Evolutionary conservation across 2,797 vertebrate genomes (phyloP).

Genomic region (Catostomus latipinnis): DNA sequence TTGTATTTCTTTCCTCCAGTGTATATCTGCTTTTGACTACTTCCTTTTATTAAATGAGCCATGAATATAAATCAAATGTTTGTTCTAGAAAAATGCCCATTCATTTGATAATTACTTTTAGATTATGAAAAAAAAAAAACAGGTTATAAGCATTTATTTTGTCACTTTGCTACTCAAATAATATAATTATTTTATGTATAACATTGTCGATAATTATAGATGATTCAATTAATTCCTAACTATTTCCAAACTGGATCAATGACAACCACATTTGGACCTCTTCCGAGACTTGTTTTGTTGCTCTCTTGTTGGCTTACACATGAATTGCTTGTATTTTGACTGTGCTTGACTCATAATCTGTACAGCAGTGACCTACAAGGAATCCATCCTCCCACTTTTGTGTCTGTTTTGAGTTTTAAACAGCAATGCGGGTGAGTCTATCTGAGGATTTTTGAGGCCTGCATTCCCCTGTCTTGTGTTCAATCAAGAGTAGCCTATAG

Average conservation of each 20-base stretch:
- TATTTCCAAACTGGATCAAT: background rate
- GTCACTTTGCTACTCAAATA: no score
- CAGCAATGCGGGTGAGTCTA: background rate
- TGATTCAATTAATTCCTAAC: background rate
- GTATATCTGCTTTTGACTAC: background rate
- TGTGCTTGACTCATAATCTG: slow-evolving; percentile 44
- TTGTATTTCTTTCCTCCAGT: background rate
- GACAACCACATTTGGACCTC: slow-evolving; percentile 8
- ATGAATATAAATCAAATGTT: no score
- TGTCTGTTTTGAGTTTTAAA: slow-evolving; percentile 6
- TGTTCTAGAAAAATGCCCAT: no score
- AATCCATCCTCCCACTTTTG: background rate
- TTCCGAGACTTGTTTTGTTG: slow-evolving; percentile 38
- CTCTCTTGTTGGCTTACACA: background rate
- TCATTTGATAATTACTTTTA: no score
- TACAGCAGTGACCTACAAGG: slow-evolving; percentile 19
- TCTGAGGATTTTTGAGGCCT: background rate
- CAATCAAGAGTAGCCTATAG: background rate
- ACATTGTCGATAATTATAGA: no score
- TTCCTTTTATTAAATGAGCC: no score
- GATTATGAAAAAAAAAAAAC: no score
- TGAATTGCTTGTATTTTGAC: slow-evolving; percentile 30
- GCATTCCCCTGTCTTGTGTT: background rate
- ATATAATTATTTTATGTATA: no score
- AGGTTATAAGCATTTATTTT: no score